Base-by-base conservation (phyloP, 92 coral and sea anemone genomes). In the Paramuricea clavata region DNA sequence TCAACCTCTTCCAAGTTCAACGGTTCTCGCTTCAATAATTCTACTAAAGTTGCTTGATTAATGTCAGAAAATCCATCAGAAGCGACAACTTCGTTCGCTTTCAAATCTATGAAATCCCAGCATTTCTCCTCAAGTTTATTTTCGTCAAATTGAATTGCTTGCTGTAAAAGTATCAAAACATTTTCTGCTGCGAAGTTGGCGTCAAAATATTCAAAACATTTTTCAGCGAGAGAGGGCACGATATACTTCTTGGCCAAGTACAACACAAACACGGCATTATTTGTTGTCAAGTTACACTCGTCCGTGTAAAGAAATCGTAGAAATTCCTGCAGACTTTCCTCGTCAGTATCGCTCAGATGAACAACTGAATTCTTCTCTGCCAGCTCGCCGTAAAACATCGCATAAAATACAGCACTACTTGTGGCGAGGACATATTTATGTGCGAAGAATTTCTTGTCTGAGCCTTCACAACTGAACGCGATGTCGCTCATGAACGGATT, bases 161-260 rank as follows among this genome's bases (percentile, higher is more conserved):
- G 95, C 43, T 92, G 78, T 50, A 95, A 88, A 61, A 95, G 93
- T 68, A 93, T 89, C 44, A 95, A 60, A 21, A 89, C 95, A 50
- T 95, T 95, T n/a, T 93, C 97, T 6, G 92, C 93, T 54, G 89
- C 87, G 8, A 95, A 69, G 52, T 88, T 91, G 28, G 85, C 87
- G 32, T 91, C 85, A 62, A 95, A 87, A 52, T 89, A 93, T 25
- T 91, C 85, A 73, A 88, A 83, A 59, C 98, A 95, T 62, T 92
- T 93, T 22, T 92, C 91, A 41, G 93, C 91, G n/a, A 95, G 72
- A 32, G 89, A 92, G 0, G 98, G 95, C 9, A 95, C 17, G 21
- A 93, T 86, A 56, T 95, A 95, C 86, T 95, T 93, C 57, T 95
- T 93, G 59, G 97, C 93, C 76, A 95, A 83, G 65, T 93, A 93